phyloP scores from a whole-genome alignment of 2,797 vertebrate species.

The Sebastes itinus region DNA sequence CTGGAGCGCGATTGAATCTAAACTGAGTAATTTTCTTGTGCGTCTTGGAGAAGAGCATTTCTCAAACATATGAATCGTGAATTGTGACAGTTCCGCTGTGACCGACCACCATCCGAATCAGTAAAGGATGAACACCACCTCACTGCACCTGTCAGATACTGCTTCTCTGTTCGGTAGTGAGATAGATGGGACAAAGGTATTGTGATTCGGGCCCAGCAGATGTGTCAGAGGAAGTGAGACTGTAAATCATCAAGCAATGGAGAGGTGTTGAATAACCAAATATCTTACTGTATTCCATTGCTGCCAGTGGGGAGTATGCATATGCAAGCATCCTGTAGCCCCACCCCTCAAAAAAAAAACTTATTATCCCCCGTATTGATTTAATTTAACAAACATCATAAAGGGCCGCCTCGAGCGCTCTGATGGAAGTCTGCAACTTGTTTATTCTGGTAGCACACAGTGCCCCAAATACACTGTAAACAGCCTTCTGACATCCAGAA shows the following conservation, averaged over 20 bases:
- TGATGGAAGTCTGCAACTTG: not conserved
- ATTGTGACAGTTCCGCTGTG: not conserved
- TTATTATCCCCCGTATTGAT: not conserved
- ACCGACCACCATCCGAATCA: not conserved
- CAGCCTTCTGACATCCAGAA: not conserved
- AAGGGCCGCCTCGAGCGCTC: not conserved
- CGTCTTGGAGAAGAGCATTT: not conserved
- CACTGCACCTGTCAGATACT: not conserved
- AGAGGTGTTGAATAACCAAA: not conserved
- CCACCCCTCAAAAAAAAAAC: not conserved
- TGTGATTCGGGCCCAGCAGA: constrained; percentile 3
- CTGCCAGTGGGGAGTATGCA: not conserved
- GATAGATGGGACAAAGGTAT: not conserved
- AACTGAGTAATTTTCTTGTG: not conserved
- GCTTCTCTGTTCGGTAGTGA: not conserved
- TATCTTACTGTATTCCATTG: not conserved
- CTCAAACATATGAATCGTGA: not conserved
- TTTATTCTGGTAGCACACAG: constrained; percentile 2
- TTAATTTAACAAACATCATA: not conserved
- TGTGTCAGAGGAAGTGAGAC: constrained; percentile 16
- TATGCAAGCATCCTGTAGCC: not conserved
- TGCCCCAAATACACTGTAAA: not conserved
- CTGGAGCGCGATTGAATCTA: not conserved
- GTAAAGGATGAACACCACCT: not conserved
- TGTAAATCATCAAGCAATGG: constrained; percentile 19